Conservation (phyloP, 2,888 invertebrate species). For the Dexiosoma caninum region DNA sequence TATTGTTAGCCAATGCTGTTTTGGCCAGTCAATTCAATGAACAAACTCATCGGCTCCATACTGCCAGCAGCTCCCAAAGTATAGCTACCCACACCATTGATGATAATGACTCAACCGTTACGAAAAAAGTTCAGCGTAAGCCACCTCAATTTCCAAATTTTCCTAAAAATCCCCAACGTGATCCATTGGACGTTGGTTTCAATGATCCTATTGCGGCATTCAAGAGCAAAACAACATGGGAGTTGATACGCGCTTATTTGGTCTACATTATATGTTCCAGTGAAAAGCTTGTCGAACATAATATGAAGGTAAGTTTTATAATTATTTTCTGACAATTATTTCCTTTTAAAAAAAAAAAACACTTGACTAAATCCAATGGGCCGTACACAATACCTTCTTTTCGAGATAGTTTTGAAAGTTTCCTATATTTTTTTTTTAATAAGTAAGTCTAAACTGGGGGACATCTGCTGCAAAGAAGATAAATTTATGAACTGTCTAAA, state of each 20-base stretch:
- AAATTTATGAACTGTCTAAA: background rate
- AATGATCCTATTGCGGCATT: conserved; percentile 93
- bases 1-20: conserved; percentile 34
- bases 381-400: background rate
- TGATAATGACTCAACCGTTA: conserved; percentile 26
- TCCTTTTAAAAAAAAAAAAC: background rate
- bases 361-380: background rate
- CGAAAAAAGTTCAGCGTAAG: conserved; percentile 15
- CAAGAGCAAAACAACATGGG: conserved; percentile 96
- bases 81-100: conserved; percentile 48
- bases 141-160: conserved; percentile 63
- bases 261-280: conserved; percentile 95
- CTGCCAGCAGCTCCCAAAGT: conserved; percentile 59
- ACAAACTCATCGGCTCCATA: conserved; percentile 61
- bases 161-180: conserved; percentile 76
- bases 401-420: no score
- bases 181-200: conserved; percentile 91
- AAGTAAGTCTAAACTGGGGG: background rate
- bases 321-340: background rate
- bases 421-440: background rate
- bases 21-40: conserved; percentile 24
- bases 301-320: conserved; percentile 86
- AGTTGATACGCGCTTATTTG: conserved; percentile 91
- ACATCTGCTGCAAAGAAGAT: background rate
- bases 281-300: conserved; percentile 92